Conservation (phyloP, 2,113 vertebrate species). For the Candoia aspera region DNA sequence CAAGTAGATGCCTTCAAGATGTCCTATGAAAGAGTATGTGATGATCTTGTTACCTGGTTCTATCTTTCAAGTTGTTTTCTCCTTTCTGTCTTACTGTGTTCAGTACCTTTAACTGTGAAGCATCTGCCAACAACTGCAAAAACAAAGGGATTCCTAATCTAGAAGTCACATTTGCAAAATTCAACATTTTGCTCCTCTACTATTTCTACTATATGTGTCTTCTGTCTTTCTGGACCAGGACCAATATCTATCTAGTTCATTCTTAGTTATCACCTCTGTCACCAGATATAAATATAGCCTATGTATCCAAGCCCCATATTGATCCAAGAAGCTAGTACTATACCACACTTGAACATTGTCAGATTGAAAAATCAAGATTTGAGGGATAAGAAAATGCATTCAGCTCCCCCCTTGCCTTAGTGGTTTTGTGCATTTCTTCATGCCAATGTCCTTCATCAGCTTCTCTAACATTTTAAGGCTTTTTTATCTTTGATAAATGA, state of each 20-base stretch:
- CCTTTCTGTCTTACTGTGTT: too few relatives aligned
- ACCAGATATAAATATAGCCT: background rate
- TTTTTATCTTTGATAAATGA: background rate
- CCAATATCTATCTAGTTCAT: background rate
- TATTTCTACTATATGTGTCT: background rate
- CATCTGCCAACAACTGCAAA: background rate
- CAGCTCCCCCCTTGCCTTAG: background rate
- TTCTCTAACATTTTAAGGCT: background rate
- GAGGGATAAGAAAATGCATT: background rate
- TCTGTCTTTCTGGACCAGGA: background rate
- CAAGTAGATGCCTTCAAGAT: too few relatives aligned
- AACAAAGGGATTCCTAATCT: background rate
- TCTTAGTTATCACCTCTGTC: background rate
- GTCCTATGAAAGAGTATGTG: too few relatives aligned
- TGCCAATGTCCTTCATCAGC: background rate
- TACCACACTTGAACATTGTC: background rate
- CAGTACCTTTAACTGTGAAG: too few relatives aligned
- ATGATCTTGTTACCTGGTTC: too few relatives aligned
- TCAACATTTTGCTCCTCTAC: background rate
- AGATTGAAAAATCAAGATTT: background rate
- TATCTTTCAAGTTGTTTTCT: too few relatives aligned
- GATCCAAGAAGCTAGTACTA: background rate
- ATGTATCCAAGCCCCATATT: background rate
- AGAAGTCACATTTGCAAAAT: background rate
- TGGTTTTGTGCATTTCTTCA: background rate